Base-by-base conservation (phyloP, 2,797 vertebrate genomes). In the Megaceryle alcyon region DNA sequence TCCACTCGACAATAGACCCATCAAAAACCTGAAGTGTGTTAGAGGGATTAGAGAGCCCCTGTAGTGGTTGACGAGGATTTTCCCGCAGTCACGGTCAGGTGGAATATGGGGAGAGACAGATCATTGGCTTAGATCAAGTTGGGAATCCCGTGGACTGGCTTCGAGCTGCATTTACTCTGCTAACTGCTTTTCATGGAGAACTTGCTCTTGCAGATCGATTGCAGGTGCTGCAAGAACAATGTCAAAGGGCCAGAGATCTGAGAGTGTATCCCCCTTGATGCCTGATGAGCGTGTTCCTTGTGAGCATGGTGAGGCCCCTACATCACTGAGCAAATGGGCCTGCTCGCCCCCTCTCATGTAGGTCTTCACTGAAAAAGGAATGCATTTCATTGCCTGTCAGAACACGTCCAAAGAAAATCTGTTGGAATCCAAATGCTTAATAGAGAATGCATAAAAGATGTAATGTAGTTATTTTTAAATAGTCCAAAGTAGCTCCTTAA, bases 401-500 rank as follows among this genome's bases (percentile, higher is more conserved):
- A 90, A 78, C 19, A 35, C 3, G 15, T 61, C 48, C 66, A 63
- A 76, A 88, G 70, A 83, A 76, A 86, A 72, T 53, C 46, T 44
- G 8, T 41, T 92, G 51, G 53, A 87, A 93, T 72, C 41, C 80
- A 70, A 49, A n/a, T n/a, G 43, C 43, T 6, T 56, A 77, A 65
- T 21, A 64, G 68, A 84, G 53, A 54, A 44, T 71, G 33, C 68
- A 60, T 92, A 93, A 92, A 82, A 92, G n/a, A 61, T 81, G 39
- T 64, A 86, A 80, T 1, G 6, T 25, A 72, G 72, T 65, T 92
- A 88, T 88, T 94, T 95, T 90, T 84, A 95, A 94, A 26, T 69
- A 92, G 59, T 79, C 73, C 66, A 65, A 76, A 92, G 70, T 82
- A 92, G 72, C 68, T 95, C 43, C 39, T 84, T 84, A 77, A 92